Conservation (phyloP, 2,113 vertebrate species). For the Isichthys henryi region DNA sequence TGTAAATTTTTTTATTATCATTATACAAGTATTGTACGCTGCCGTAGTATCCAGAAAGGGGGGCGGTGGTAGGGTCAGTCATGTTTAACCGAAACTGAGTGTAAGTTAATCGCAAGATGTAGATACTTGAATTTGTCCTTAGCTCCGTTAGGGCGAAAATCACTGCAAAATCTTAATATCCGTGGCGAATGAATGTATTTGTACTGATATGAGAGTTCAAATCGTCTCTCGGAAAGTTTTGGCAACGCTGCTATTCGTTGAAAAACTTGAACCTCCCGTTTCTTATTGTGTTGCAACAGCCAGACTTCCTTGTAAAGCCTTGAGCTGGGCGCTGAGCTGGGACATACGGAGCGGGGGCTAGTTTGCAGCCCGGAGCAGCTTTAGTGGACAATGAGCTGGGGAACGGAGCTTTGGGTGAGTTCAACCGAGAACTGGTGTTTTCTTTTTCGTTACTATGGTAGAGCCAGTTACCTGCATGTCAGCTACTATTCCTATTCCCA, state of each 20-base stretch:
- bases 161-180: not conserved
- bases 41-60: not conserved
- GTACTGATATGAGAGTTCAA: not conserved
- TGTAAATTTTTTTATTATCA: not conserved
- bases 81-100: not conserved
- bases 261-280: not conserved
- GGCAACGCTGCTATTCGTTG: not conserved
- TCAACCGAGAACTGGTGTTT: not conserved
- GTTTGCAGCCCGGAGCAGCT: not conserved
- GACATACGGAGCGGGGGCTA: not conserved
- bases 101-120: not conserved
- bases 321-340: not conserved
- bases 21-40: not conserved
- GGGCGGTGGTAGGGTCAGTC: not conserved
- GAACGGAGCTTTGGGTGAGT: conserved; percentile 14
- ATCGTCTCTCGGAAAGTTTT: not conserved
- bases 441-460: not conserved
- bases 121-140: not conserved
- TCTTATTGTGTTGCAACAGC: not conserved
- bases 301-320: not conserved
- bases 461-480: not conserved
- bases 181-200: not conserved
- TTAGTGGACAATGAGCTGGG: conserved; percentile 7
- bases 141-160: not conserved
- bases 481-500: not conserved